These are phyloP conservation scores for Hiodon tergisus DNA, from an alignment of 2,113 vertebrate genomes.

Conservation along the genomic window DNA sequence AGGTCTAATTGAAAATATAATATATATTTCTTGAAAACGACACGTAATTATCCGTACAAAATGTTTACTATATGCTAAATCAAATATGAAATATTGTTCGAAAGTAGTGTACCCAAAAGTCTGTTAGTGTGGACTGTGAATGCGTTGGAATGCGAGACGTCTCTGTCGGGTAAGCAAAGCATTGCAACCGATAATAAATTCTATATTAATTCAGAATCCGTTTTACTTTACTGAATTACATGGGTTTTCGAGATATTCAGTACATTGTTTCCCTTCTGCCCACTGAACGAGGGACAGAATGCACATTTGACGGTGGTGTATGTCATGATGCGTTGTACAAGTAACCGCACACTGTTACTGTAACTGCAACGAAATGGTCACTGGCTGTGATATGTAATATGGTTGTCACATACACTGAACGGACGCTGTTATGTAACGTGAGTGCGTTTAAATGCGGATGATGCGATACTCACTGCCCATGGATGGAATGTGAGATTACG, in stretches of 20 bases:
- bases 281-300: constrained; percentile 20
- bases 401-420: constrained; percentile 53
- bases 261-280: background rate
- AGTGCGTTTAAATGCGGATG: constrained; percentile 55
- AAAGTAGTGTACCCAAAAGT: constrained; percentile 17
- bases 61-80: too few relatives aligned
- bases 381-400: constrained; percentile 43
- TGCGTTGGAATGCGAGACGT: constrained; percentile 36
- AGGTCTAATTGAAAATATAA: background rate
- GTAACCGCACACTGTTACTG: constrained; percentile 40
- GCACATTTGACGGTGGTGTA: constrained; percentile 28
- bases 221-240: constrained; percentile 3
- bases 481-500: constrained; percentile 38
- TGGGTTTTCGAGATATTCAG: background rate
- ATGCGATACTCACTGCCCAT: constrained; percentile 38
- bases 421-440: constrained; percentile 61
- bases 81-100: constrained; percentile 8
- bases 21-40: background rate
- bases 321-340: constrained; percentile 35
- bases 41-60: too few relatives aligned
- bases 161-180: background rate
- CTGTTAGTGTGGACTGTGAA: constrained; percentile 12
- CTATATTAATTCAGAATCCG: constrained; percentile 5
- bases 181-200: background rate
- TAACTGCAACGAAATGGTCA: constrained; percentile 37